These are phyloP conservation scores for Bemisia tabaci DNA, from an alignment of 1,140 invertebrate species.

Conservation along the genomic window DNA sequence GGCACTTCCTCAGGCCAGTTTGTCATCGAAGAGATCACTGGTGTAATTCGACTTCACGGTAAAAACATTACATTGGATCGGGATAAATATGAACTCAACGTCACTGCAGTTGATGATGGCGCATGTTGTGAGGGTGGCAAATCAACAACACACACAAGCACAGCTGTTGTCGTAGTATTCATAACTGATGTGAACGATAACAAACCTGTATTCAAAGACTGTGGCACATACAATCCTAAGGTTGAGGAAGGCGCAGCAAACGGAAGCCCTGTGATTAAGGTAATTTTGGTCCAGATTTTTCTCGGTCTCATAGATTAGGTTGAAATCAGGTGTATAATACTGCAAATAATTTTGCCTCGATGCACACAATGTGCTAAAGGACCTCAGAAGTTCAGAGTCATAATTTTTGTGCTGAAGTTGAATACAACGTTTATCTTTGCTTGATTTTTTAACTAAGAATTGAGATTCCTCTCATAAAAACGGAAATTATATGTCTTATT, in stretches of 20 bases:
- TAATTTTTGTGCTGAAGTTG: too few species aligned
- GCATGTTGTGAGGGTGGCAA: constrained; percentile 80
- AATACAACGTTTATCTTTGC: too few species aligned
- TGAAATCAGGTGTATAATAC: too few species aligned
- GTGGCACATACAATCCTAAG: constrained; percentile 78
- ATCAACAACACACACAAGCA: constrained; percentile 74
- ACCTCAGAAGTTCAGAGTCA: too few species aligned
- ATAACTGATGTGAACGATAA: constrained; percentile 95
- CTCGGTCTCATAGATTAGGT: background rate
- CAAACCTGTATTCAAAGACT: constrained; percentile 87
- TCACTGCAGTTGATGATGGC: constrained; percentile 86
- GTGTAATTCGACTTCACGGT: constrained; percentile 77
- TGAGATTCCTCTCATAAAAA: too few species aligned
- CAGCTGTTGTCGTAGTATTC: constrained; percentile 90
- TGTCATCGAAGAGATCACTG: constrained; percentile 89
- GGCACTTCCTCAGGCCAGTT: constrained; percentile 81
- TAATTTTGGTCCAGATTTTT: constrained; percentile 15
- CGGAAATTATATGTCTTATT: too few species aligned
- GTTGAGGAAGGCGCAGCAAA: constrained; percentile 85
- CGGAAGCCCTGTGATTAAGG: constrained; percentile 80
- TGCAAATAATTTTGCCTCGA: too few species aligned
- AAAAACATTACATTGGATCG: constrained; percentile 70
- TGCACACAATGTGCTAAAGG: too few species aligned
- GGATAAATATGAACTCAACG: constrained; percentile 86
- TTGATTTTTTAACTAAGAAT: too few species aligned